Evolutionary conservation across 2,113 vertebrate species (phyloP).

Genomic region (Saccopteryx bilineata): DNA sequence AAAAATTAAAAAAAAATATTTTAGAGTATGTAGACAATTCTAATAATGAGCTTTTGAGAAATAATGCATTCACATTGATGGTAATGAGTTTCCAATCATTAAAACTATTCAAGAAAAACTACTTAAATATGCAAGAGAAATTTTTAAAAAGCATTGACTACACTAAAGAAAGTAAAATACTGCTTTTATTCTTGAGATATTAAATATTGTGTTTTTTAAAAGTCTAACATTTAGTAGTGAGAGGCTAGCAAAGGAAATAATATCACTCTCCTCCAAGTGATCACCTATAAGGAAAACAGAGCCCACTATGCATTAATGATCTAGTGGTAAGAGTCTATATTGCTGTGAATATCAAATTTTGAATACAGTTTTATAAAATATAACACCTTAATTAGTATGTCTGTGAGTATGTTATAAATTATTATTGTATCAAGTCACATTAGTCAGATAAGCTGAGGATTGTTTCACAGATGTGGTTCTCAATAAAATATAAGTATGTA

Average conservation of each 20-base stretch:
- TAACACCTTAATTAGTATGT: neutral
- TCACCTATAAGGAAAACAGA: neutral
- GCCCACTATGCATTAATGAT: neutral
- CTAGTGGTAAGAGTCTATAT: neutral
- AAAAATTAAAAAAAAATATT: neutral
- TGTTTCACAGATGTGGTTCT: neutral
- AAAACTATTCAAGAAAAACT: neutral
- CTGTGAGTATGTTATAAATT: neutral
- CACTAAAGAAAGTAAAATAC: neutral
- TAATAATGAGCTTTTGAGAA: neutral
- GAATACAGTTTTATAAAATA: neutral
- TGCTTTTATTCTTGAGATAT: neutral
- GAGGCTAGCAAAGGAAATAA: neutral
- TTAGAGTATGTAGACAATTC: neutral
- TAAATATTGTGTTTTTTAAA: neutral
- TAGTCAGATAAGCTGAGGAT: slow-evolving; percentile 1
- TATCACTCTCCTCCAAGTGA: neutral
- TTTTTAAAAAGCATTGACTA: neutral
- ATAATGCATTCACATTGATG: neutral
- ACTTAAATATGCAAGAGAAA: neutral
- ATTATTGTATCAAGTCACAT: neutral
- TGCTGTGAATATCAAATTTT: neutral
- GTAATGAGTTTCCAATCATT: neutral
- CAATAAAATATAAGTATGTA: slow-evolving; percentile 7
- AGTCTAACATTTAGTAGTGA: neutral